Evolutionary conservation across 2,113 vertebrate genomes (phyloP).

Genomic region (Channa maculata): DNA sequence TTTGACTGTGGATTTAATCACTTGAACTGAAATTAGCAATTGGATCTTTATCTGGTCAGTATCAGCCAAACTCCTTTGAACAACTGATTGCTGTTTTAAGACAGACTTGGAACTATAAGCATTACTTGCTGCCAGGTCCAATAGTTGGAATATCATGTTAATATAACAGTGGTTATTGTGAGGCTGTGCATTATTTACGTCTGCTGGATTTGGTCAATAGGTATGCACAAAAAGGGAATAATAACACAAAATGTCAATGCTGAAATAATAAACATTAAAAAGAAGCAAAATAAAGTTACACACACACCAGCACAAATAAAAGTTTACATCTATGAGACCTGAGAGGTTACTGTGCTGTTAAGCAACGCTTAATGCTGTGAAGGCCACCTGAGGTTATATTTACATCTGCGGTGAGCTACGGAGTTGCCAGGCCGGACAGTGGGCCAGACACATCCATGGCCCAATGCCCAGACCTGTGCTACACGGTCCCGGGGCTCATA

Average conservation of each 20-base stretch:
- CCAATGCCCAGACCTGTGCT: constrained; percentile 59
- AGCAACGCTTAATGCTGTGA: constrained; percentile 26
- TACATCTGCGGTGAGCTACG: constrained; percentile 49
- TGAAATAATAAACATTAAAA: neutral
- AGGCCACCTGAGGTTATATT: constrained; percentile 59
- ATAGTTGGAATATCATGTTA: constrained; percentile 7
- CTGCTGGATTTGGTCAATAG: constrained; percentile 9
- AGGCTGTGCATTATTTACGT: constrained; percentile 28
- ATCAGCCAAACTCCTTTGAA: neutral
- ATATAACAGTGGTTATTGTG: constrained; percentile 3
- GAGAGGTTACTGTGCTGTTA: constrained; percentile 27
- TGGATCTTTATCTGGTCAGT: neutral
- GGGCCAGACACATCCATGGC: constrained; percentile 68
- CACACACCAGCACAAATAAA: constrained; percentile 9
- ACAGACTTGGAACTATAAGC: neutral
- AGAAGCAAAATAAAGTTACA: neutral
- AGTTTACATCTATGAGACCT: neutral
- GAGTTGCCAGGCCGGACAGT: constrained; percentile 45
- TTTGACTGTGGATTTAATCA: neutral
- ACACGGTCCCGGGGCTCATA: constrained; percentile 37
- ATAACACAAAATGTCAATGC: constrained; percentile 17
- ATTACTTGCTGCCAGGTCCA: constrained; percentile 14
- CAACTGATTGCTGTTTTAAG: neutral
- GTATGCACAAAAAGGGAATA: constrained; percentile 7
- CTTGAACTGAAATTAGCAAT: neutral